Evolutionary conservation across 2,888 invertebrate species (phyloP).

Genomic region (Nomada hirtipes): DNA sequence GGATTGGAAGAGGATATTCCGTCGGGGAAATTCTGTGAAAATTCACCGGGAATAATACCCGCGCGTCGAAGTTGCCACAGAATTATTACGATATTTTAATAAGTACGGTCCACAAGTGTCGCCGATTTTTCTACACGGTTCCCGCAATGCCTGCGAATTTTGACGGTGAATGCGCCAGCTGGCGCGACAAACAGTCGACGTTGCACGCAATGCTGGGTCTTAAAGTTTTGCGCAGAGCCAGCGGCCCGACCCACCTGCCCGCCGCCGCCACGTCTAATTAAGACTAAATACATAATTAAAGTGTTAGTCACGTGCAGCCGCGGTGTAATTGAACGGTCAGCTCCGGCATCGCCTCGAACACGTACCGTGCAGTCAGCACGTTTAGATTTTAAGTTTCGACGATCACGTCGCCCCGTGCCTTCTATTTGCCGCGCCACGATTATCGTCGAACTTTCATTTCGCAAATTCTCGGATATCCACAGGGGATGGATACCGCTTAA

Average conservation of each 20-base stretch:
- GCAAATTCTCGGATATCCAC: constrained; percentile 48
- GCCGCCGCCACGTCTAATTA: constrained; percentile 80
- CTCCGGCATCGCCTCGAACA: constrained; percentile 72
- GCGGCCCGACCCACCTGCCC: constrained; percentile 72
- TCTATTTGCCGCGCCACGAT: constrained; percentile 33
- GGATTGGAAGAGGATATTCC: background rate
- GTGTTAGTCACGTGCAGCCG: constrained; percentile 80
- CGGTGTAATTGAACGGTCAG: constrained; percentile 80
- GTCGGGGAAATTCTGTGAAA: constrained; percentile 8
- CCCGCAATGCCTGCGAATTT: constrained; percentile 29
- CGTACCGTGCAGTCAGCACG: constrained; percentile 78
- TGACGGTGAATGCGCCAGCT: constrained; percentile 41
- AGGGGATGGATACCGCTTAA: constrained; percentile 23
- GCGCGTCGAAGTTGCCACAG: background rate
- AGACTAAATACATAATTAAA: constrained; percentile 82
- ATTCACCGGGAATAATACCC: constrained; percentile 12
- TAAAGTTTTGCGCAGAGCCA: constrained; percentile 63
- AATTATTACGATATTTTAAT: constrained; percentile 42
- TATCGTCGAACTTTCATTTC: constrained; percentile 47
- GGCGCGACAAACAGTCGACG: constrained; percentile 31
- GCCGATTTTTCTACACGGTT: constrained; percentile 13
- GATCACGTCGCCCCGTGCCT: constrained; percentile 34
- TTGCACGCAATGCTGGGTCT: constrained; percentile 31
- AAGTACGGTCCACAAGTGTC: constrained; percentile 8
- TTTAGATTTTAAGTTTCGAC: constrained; percentile 71